Evolutionary conservation across 2,113 vertebrate species (phyloP).

Genomic region (Pomatorhinus ruficollis): DNA sequence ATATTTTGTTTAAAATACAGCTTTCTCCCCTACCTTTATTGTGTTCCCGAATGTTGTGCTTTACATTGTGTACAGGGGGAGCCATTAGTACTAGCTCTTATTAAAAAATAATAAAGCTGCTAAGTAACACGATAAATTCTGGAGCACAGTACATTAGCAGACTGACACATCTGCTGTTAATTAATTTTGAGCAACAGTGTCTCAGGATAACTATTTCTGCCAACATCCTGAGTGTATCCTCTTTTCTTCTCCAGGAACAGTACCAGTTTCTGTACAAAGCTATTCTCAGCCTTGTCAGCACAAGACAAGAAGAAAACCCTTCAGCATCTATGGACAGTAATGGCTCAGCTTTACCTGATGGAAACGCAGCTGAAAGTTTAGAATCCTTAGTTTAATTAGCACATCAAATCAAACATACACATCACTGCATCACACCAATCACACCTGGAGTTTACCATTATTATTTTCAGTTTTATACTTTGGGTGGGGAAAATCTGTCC

Average conservation of each 20-base stretch:
- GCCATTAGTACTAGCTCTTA: not conserved
- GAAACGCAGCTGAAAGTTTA: constrained; percentile 86
- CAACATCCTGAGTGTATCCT: not conserved
- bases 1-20: not conserved
- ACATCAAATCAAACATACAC: not conserved
- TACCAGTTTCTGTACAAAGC: constrained; percentile 96
- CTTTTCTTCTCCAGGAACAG: constrained; percentile 83
- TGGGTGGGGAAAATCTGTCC: not conserved
- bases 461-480: constrained; percentile 47
- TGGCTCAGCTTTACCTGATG: constrained; percentile 79
- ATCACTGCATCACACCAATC: not conserved
- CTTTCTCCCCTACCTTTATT: not conserved
- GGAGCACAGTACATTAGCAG: not conserved
- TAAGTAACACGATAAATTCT: not conserved
- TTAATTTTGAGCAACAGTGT: not conserved
- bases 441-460: constrained; percentile 17
- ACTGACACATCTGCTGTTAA: not conserved
- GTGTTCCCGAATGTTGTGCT: not conserved
- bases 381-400: constrained; percentile 88
- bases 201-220: not conserved
- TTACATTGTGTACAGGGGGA: not conserved
- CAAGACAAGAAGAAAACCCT: constrained; percentile 86
- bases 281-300: constrained; percentile 91
- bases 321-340: constrained; percentile 86
- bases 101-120: constrained; percentile 1